Percentiles rank a stretch among this genome's conserved stretches.
These are phyloP conservation scores for Clitarchus hookeri DNA, from an alignment of 2,888 invertebrate species.

Conservation along the genomic window DNA sequence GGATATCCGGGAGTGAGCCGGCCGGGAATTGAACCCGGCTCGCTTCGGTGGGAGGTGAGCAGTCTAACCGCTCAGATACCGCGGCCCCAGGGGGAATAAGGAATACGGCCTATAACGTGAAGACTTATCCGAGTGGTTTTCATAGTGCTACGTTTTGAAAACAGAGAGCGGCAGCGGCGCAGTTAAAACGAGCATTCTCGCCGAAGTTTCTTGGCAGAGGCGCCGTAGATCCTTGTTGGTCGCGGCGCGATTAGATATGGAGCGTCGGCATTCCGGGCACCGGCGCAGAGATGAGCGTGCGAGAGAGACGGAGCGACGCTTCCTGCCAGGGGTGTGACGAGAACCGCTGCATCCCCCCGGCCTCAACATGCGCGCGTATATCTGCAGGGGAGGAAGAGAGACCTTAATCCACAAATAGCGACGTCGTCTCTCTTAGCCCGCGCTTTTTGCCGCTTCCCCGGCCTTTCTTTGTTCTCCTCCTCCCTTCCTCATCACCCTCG, in stretches of 20 bases:
- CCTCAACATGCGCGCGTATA: not conserved
- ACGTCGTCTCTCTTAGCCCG: conserved; percentile 30
- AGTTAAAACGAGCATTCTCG: no score
- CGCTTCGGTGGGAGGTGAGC: no score
- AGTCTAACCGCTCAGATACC: no score
- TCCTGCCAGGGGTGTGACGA: not conserved
- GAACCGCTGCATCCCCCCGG: not conserved
- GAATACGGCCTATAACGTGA: no score
- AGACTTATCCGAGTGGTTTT: no score
- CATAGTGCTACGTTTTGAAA: no score
- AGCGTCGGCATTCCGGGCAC: conserved; percentile 38
- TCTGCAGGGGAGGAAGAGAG: not conserved
- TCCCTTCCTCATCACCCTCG: no score
- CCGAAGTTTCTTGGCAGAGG: not conserved
- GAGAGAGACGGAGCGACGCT: conserved; percentile 23
- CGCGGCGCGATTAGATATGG: conserved; percentile 30
- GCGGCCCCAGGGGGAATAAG: no score
- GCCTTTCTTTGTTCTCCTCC: conserved; percentile 28
- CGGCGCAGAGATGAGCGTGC: conserved; percentile 33
- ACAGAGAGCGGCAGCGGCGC: no score
- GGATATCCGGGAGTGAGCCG: no score
- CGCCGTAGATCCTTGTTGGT: not conserved
- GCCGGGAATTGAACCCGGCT: no score
- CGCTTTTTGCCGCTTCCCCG: not conserved
- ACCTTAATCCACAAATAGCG: conserved; percentile 34